These are phyloP conservation scores for Apamea monoglypha DNA, from an alignment of 2,888 invertebrate species.

Conservation along the genomic window DNA sequence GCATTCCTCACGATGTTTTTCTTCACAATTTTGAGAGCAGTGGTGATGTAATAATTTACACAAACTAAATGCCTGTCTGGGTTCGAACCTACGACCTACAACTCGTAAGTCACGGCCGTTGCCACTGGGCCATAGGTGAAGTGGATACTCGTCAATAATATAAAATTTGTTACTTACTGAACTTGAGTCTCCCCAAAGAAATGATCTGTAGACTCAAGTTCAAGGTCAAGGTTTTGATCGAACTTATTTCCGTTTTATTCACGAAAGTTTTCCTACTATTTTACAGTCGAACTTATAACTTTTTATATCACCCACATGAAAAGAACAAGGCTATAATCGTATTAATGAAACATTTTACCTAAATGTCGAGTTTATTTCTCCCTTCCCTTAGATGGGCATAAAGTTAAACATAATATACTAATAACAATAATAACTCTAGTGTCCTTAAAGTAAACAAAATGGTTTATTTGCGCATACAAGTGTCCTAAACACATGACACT, in stretches of 20 bases:
- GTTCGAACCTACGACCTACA: too few species aligned
- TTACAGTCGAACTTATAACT: too few species aligned
- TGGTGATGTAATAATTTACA: too few species aligned
- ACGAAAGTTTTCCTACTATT: not conserved
- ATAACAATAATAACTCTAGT: constrained; percentile 30
- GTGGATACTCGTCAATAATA: not conserved
- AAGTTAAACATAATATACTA: constrained; percentile 9
- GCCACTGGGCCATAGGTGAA: not conserved
- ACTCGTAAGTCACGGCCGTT: too few species aligned
- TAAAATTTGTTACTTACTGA: not conserved
- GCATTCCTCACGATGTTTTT: too few species aligned
- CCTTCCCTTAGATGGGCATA: constrained; percentile 1
- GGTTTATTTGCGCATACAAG: constrained; percentile 29
- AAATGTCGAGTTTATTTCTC: not conserved
- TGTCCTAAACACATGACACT: constrained; percentile 38
- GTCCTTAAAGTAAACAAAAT: constrained; percentile 13
- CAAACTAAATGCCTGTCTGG: too few species aligned
- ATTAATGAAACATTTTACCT: not conserved
- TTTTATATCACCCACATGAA: not conserved
- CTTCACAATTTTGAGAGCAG: too few species aligned
- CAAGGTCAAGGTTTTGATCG: not conserved
- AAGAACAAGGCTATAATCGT: not conserved
- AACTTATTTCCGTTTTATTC: not conserved
- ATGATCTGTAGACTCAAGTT: not conserved
- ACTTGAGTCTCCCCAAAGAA: not conserved